phyloP scores from a whole-genome alignment of 2,797 vertebrate genomes.

The Naso thynnoides region DNA sequence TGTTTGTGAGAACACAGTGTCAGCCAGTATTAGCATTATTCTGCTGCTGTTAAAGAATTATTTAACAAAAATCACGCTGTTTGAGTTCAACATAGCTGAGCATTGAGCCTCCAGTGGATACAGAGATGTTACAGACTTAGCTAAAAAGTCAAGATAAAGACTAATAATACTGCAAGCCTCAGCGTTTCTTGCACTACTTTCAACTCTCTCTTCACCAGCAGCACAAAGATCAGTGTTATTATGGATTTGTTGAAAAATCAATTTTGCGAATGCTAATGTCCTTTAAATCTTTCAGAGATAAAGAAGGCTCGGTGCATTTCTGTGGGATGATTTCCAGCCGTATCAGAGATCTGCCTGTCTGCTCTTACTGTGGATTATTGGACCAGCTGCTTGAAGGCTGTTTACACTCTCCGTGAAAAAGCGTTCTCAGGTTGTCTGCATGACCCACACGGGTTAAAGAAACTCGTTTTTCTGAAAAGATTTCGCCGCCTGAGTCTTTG shows the following conservation, averaged over 20 bases:
- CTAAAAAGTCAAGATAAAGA: slow-evolving; percentile 66
- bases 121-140: slow-evolving; percentile 59
- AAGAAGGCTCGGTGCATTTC: slow-evolving; percentile 54
- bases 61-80: slow-evolving; percentile 39
- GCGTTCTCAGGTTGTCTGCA: slow-evolving; percentile 40
- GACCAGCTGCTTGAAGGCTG: slow-evolving; percentile 54
- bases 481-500: slow-evolving; percentile 14
- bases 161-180: slow-evolving; percentile 74
- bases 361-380: slow-evolving; percentile 63
- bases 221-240: slow-evolving; percentile 82
- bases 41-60: slow-evolving; percentile 33
- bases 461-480: slow-evolving; percentile 6
- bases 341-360: slow-evolving; percentile 49
- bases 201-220: slow-evolving; percentile 68
- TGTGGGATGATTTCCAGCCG: slow-evolving; percentile 70
- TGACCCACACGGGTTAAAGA: slow-evolving; percentile 27
- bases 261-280: slow-evolving; percentile 81
- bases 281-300: slow-evolving; percentile 79
- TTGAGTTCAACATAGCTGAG: slow-evolving; percentile 34
- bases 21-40: slow-evolving; percentile 33
- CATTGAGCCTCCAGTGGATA: slow-evolving; percentile 30
- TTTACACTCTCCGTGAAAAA: slow-evolving; percentile 24
- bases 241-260: slow-evolving; percentile 82
- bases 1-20: slow-evolving; percentile 56
- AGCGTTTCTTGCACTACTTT: slow-evolving; percentile 69